Conservation (phyloP, 2,113 vertebrate genomes). For the Dicaeum eximium region DNA sequence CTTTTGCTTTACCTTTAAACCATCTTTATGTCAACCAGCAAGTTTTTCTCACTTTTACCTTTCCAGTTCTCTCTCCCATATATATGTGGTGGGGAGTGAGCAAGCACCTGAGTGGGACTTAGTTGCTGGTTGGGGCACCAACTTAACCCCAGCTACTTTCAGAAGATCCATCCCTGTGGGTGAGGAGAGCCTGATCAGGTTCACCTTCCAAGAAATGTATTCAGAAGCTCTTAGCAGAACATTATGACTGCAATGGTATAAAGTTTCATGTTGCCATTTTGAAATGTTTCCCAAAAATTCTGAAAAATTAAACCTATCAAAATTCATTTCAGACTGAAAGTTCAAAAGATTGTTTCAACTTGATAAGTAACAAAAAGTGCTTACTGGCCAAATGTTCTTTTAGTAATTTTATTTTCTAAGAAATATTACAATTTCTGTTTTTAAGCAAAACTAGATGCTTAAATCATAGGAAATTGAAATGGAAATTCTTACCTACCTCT, state of each 20-base stretch:
- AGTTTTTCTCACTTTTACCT: background rate
- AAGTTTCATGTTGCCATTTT: background rate
- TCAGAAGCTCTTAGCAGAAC: background rate
- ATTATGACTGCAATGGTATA: background rate
- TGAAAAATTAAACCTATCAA: background rate
- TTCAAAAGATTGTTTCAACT: background rate
- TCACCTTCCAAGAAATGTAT: background rate
- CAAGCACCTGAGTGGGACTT: rapidly evolving
- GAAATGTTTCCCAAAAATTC: background rate
- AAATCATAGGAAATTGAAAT: background rate
- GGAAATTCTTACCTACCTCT: background rate
- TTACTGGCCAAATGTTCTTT: background rate
- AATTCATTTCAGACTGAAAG: background rate
- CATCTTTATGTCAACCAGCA: background rate
- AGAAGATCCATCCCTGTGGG: rapidly evolving
- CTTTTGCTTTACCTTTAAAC: background rate
- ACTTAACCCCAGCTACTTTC: background rate
- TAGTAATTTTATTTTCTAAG: background rate
- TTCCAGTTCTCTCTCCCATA: background rate
- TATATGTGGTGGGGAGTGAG: background rate
- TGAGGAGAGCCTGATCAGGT: background rate
- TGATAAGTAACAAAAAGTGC: background rate
- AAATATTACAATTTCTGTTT: background rate
- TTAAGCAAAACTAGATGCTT: background rate
- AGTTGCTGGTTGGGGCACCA: background rate